Conservation (phyloP, 2,113 vertebrate genomes). For the Sander vitreus region DNA sequence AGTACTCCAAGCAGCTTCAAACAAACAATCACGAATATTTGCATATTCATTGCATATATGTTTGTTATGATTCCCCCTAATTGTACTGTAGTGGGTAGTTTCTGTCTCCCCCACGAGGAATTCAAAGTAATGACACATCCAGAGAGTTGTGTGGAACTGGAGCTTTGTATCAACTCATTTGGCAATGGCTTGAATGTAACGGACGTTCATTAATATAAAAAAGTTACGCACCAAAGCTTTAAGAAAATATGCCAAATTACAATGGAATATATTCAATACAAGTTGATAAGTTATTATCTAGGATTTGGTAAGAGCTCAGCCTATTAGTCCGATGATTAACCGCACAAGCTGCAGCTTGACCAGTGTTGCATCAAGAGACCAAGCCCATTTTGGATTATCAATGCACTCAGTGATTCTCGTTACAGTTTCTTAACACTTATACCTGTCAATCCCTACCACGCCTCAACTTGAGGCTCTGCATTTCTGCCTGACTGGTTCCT, state of each 20-base stretch:
- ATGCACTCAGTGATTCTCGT: conserved; percentile 21
- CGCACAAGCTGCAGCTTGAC: conserved; percentile 51
- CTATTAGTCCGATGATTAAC: neutral
- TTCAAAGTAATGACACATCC: too few relatives aligned
- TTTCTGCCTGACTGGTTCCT: conserved; percentile 68
- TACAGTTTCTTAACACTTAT: conserved; percentile 40
- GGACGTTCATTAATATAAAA: too few relatives aligned
- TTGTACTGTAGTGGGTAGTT: too few relatives aligned
- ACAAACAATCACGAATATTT: conserved; percentile 7
- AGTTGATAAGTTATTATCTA: neutral
- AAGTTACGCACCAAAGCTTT: too few relatives aligned
- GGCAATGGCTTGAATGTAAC: too few relatives aligned
- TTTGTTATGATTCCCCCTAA: too few relatives aligned
- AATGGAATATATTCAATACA: neutral
- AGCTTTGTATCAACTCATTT: too few relatives aligned
- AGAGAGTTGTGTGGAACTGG: too few relatives aligned
- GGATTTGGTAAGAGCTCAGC: neutral
- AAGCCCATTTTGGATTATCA: conserved; percentile 22
- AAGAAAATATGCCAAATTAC: neutral
- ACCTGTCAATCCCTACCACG: conserved; percentile 31
- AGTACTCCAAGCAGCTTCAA: neutral
- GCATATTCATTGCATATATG: neutral
- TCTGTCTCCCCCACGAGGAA: too few relatives aligned
- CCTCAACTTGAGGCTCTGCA: conserved; percentile 61
- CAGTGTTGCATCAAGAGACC: conserved; percentile 15